These are phyloP conservation scores for Sebastes vulpes DNA, from an alignment of 2,797 vertebrate species.

Conservation along the genomic window DNA sequence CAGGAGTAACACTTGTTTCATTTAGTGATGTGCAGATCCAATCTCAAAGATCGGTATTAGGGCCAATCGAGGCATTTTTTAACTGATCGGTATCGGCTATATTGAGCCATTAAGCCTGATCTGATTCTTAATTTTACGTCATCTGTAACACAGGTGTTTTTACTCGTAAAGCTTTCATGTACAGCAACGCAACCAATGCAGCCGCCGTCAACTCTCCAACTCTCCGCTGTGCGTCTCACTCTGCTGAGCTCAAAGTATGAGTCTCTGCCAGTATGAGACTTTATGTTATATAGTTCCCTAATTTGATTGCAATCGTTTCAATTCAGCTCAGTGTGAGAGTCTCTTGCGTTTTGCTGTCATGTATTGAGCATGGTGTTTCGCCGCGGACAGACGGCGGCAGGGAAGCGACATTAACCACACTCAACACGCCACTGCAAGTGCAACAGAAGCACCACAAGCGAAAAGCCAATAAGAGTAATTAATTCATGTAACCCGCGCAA, in stretches of 20 bases:
- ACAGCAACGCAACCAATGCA: neutral
- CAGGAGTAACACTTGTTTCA: neutral
- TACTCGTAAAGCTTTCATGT: neutral
- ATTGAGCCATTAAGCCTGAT: neutral
- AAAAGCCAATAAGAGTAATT: neutral
- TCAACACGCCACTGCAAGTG: neutral
- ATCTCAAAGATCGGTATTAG: neutral
- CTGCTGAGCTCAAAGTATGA: too few relatives aligned
- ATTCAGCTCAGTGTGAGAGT: too few relatives aligned
- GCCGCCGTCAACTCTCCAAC: too few relatives aligned
- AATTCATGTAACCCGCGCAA: neutral
- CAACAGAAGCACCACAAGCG: neutral
- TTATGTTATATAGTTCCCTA: too few relatives aligned
- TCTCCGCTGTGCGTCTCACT: too few relatives aligned
- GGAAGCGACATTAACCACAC: too few relatives aligned
- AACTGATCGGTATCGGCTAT: neutral
- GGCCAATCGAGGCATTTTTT: neutral
- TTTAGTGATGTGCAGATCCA: neutral
- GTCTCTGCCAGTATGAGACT: too few relatives aligned
- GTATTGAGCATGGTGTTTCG: too few relatives aligned
- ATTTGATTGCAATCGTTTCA: too few relatives aligned
- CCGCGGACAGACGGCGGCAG: too few relatives aligned
- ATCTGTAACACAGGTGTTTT: neutral
- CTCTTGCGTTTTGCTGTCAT: too few relatives aligned
- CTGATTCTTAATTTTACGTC: rapidly evolving